Base-by-base conservation (phyloP, 2,888 invertebrate species). In the Ophioninae sp. region DNA sequence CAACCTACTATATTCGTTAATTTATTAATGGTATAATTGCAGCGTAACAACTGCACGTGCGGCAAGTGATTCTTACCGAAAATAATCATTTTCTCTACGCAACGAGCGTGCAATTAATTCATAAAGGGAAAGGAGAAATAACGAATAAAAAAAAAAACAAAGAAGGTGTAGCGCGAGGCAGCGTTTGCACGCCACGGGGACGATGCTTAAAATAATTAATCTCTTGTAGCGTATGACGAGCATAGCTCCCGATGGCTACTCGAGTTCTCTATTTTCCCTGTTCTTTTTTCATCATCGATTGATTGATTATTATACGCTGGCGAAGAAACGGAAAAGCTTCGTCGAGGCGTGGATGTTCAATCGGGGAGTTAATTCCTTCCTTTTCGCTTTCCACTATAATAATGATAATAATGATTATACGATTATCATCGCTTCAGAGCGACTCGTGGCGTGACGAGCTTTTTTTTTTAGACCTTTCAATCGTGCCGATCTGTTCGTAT, bases 171-270 rank as follows among this genome's bases (percentile, higher is more conserved):
- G 51, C 59, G 20, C 76, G 59, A 75, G 22, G 79, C 81, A 81
- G 79, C 77, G 81, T 83, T 76, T 41, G 64, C 75, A 81, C 79
- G 84, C 72, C 41, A 84, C 79, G 63, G 73, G 82, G 73, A 82
- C 65, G 81, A 82, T 51, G 81, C 82, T 84, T 69, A 82, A 84
- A 81, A 84, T 84, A 84, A 84, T 84, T 68, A 79, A 71, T 76
- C 59, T 72, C 30, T 56, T 73, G 59, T 82, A 79, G 72, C 81
- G 76, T 84, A 58, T 76, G 63, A 71, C 68, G 56, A 78, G 72
- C 37, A 75, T 71, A 41, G 63, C 51, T 9, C 58, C 13, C 37
- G 67, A 59, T 69, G 61, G 51, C 39, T 58, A 73, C 77, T 76
- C 41, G 20, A 81, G 71, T 71, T 71, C 2, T 30, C 63, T 61